phyloP scores from a whole-genome alignment of 2,797 vertebrate genomes.

The Tenualosa thibaudeaui region DNA sequence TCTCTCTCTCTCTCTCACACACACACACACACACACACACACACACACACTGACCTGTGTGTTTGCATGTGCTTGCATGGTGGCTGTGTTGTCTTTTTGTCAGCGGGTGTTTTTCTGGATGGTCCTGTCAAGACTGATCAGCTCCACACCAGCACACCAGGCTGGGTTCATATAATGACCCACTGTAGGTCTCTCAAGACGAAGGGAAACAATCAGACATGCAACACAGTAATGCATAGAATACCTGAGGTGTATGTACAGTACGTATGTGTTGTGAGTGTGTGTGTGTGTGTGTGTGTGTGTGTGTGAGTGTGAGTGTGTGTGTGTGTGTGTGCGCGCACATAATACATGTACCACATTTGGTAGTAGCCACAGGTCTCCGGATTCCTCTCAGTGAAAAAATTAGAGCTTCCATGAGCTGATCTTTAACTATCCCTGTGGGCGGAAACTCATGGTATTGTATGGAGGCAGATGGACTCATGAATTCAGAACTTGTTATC shows the following conservation, averaged over 20 bases:
- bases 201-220: neutral
- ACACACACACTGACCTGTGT: neutral
- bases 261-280: neutral
- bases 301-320: too few species aligned
- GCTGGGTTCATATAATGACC: neutral
- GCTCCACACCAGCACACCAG: too few species aligned
- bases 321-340: too few species aligned
- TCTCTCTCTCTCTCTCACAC: too few species aligned
- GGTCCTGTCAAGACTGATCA: neutral
- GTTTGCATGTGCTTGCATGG: neutral
- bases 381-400: neutral
- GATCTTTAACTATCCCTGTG: too few species aligned
- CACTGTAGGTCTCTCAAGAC: too few species aligned
- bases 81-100: neutral
- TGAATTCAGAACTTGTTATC: too few species aligned
- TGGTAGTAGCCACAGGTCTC: neutral
- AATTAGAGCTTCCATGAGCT: neutral
- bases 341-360: neutral
- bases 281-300: neutral
- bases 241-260: neutral
- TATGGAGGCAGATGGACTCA: too few species aligned
- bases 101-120: neutral
- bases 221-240: neutral
- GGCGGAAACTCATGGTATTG: too few species aligned
- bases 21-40: too few species aligned